These are phyloP conservation scores for Ooceraea biroi DNA, from an alignment of 1,140 invertebrate species.

Conservation along the genomic window DNA sequence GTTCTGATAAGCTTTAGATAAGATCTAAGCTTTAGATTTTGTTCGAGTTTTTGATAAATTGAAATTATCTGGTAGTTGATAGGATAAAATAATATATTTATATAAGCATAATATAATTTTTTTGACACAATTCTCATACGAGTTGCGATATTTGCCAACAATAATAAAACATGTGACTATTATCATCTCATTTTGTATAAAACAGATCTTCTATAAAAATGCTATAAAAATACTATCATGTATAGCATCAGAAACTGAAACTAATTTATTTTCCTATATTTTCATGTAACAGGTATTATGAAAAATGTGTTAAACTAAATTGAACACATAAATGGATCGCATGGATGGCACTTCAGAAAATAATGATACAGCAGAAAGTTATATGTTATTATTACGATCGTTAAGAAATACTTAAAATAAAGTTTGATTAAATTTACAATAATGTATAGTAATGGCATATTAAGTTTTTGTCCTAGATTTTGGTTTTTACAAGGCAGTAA, in stretches of 20 bases:
- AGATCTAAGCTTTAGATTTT: neutral
- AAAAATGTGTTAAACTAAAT: neutral
- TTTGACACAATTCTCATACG: neutral
- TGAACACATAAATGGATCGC: neutral
- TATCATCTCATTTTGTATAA: neutral
- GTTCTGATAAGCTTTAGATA: constrained; percentile 7
- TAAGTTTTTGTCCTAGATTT: constrained; percentile 40
- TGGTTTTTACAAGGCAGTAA: constrained; percentile 37
- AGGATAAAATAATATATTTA: too few relatives aligned
- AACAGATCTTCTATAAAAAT: neutral
- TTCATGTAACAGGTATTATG: neutral
- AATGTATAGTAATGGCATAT: constrained; percentile 15
- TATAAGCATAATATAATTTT: neutral
- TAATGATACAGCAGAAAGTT: neutral
- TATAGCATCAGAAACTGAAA: too few relatives aligned
- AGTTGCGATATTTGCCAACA: constrained; percentile 1
- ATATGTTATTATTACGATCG: neutral
- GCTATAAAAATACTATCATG: too few relatives aligned
- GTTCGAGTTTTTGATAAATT: constrained; percentile 28
- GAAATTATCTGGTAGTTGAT: too few relatives aligned
- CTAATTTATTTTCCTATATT: neutral
- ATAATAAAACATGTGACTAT: neutral
- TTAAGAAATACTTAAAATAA: neutral
- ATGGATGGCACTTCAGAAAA: neutral
- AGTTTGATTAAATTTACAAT: constrained; percentile 41